These are phyloP conservation scores for Neocloeon triangulifer DNA, from an alignment of 1,140 invertebrate genomes.

Conservation along the genomic window DNA sequence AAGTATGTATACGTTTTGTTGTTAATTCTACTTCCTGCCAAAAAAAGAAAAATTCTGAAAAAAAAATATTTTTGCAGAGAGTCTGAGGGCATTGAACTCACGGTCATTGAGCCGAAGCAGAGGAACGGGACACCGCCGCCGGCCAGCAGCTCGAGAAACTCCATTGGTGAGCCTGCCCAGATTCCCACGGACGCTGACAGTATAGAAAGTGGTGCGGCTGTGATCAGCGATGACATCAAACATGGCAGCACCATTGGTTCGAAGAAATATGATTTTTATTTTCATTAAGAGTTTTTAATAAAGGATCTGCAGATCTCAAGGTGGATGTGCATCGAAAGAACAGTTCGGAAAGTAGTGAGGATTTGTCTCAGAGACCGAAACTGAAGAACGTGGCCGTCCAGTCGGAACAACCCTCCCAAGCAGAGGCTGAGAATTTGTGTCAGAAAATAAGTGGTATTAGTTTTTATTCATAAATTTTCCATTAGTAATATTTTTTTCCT, in stretches of 20 bases:
- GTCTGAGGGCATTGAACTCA: conserved; percentile 65
- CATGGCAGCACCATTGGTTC: no score
- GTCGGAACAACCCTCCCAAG: conserved; percentile 14
- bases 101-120: conserved; percentile 35
- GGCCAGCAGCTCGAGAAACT: conserved; percentile 33
- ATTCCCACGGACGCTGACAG: conserved; percentile 19
- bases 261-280: conserved; percentile 7
- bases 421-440: conserved; percentile 10
- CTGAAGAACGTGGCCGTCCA: conserved; percentile 16
- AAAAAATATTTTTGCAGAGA: conserved; percentile 19
- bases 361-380: conserved; percentile 17
- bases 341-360: conserved; percentile 60
- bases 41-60: neutral
- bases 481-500: no score
- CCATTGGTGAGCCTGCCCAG: conserved; percentile 23
- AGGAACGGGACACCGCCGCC: conserved; percentile 25
- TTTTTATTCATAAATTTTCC: no score
- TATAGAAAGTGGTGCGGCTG: conserved; percentile 17
- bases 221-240: neutral
- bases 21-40: no score
- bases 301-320: conserved; percentile 57
- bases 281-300: no score
- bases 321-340: conserved; percentile 81
- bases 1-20: conserved; percentile 7
- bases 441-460: no score